Percentiles rank a stretch among this genome's conserved stretches.
Evolutionary conservation across 2,113 vertebrate genomes (phyloP).

Genomic region (Gobiocypris rarus): DNA sequence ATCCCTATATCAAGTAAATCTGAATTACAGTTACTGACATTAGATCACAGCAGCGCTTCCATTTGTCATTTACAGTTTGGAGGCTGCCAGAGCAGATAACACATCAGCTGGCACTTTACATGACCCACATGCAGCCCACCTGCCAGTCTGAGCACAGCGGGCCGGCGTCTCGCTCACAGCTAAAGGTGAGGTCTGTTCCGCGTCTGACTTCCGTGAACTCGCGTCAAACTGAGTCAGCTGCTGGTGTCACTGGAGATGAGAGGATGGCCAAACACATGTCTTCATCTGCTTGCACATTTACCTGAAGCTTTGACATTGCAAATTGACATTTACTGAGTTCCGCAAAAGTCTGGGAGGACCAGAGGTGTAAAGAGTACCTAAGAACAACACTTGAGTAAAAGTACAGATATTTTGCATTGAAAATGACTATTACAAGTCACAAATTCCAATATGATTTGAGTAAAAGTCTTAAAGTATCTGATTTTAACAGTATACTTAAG

Average conservation of each 20-base stretch:
- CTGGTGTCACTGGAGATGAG: constrained; percentile 12
- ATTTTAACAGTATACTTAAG: too few species aligned
- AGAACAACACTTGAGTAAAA: too few species aligned
- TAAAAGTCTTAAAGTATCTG: too few species aligned
- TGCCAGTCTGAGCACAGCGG: background rate
- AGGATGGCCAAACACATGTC: background rate
- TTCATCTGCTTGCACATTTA: background rate
- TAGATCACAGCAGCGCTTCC: background rate
- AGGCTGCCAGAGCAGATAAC: constrained; percentile 2
- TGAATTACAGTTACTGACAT: constrained; percentile 1
- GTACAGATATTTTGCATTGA: too few species aligned
- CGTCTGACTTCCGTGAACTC: background rate
- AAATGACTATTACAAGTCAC: too few species aligned
- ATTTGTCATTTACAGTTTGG: constrained; percentile 29
- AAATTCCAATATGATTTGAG: too few species aligned
- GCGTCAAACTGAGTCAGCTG: constrained; percentile 4
- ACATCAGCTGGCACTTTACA: background rate
- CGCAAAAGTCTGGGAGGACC: background rate
- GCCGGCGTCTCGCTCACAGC: constrained; percentile 2
- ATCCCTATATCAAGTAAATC: background rate
- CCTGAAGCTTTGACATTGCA: background rate
- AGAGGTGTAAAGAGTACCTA: too few species aligned
- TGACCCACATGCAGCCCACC: background rate
- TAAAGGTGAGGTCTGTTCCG: constrained; percentile 12
- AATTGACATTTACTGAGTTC: background rate